Conservation (phyloP, 2,113 vertebrate genomes). For the Menura novaehollandiae region DNA sequence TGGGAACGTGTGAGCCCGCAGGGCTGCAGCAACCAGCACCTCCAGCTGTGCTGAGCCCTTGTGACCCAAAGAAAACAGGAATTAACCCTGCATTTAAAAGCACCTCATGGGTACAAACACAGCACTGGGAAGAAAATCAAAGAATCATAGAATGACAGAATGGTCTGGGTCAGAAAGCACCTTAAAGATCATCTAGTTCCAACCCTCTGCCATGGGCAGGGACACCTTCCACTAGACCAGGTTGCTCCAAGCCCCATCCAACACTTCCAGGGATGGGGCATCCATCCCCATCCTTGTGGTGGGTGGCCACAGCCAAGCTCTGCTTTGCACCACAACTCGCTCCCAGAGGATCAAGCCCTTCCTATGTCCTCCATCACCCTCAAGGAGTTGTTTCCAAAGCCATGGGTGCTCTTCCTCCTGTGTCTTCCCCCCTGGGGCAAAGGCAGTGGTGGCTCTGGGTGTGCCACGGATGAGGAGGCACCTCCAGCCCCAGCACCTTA, state of each 20-base stretch:
- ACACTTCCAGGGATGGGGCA: background rate
- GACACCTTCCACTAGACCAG: background rate
- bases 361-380: background rate
- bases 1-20: accelerated
- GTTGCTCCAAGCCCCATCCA: background rate
- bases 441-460: background rate
- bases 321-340: accelerated
- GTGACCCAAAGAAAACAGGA: accelerated
- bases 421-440: accelerated
- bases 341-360: background rate
- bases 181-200: background rate
- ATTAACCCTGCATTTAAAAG: background rate
- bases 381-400: background rate
- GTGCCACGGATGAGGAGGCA: background rate
- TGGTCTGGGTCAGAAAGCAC: background rate
- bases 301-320: accelerated
- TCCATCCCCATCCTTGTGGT: background rate
- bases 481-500: background rate
- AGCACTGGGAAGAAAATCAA: background rate
- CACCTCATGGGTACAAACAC: accelerated
- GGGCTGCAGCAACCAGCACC: background rate
- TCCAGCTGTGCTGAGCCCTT: background rate
- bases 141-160: background rate
- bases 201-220: background rate
- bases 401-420: accelerated